Conservation (phyloP, 2,888 invertebrate genomes). For the Sturmia bella region DNA sequence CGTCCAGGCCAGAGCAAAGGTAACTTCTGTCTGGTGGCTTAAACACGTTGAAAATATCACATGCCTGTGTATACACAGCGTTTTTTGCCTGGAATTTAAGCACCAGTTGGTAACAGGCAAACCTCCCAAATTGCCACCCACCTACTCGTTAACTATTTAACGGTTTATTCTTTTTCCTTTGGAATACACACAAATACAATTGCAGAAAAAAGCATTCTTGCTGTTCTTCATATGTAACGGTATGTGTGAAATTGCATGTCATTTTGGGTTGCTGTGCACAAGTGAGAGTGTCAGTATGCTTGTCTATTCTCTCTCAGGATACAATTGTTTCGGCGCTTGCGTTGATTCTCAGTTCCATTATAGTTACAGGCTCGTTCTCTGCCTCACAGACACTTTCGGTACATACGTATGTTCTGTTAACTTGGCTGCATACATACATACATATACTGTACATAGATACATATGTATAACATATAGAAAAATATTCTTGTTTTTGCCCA, state of each 20-base stretch:
- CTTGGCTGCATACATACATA: too few species aligned
- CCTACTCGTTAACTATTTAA: constrained; percentile 61
- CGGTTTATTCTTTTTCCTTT: constrained; percentile 51
- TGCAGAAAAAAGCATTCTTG: neutral
- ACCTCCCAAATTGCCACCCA: constrained; percentile 59
- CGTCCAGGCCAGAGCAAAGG: constrained; percentile 83
- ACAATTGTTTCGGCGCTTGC: constrained; percentile 26
- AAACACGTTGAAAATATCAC: constrained; percentile 70
- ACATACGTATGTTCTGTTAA: constrained; percentile 15
- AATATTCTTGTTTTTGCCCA: constrained; percentile 13
- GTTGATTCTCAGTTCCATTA: constrained; percentile 23
- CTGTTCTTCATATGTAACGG: neutral
- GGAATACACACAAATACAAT: neutral
- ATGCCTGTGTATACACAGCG: constrained; percentile 73
- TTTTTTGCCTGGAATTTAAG: constrained; percentile 76
- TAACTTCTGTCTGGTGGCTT: constrained; percentile 82
- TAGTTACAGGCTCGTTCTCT: constrained; percentile 11
- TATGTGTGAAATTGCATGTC: constrained; percentile 16
- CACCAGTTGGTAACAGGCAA: constrained; percentile 70
- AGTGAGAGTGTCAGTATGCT: neutral
- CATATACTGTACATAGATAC: too few species aligned
- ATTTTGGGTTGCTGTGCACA: neutral
- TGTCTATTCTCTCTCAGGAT: constrained; percentile 36
- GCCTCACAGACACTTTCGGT: constrained; percentile 28
- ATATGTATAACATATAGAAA: too few species aligned